Percentiles rank a stretch among this genome's conserved stretches.
These are phyloP conservation scores for Bathynomus jamesi DNA, from an alignment of 1,140 invertebrate species.

Conservation along the genomic window DNA sequence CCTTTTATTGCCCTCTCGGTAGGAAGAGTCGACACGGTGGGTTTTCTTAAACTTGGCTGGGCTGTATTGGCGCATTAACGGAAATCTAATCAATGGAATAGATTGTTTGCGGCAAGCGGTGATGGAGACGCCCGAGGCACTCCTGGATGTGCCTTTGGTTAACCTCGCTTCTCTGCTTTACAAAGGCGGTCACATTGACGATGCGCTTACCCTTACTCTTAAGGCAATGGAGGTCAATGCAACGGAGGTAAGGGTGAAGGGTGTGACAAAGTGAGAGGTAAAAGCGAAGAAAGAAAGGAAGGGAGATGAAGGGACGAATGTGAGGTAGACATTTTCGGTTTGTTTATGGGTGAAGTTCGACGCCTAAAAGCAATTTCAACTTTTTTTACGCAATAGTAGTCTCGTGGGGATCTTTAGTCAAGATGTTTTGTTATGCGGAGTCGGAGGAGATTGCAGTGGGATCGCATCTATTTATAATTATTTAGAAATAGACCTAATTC, in stretches of 20 bases:
- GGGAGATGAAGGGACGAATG: too few relatives aligned
- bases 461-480: too few relatives aligned
- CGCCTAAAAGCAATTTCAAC: too few relatives aligned
- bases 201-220: conserved; percentile 50
- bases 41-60: conserved; percentile 55
- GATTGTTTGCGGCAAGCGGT: conserved; percentile 55
- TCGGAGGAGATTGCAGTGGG: too few relatives aligned
- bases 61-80: conserved; percentile 59
- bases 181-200: conserved; percentile 56
- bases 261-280: too few relatives aligned
- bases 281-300: too few relatives aligned
- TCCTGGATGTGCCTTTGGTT: conserved; percentile 53
- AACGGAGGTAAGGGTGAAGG: conserved; percentile 50
- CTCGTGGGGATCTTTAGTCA: too few relatives aligned
- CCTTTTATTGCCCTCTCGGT: not conserved
- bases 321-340: too few relatives aligned
- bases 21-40: conserved; percentile 49
- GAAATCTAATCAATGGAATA: conserved; percentile 54
- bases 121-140: conserved; percentile 47
- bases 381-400: too few relatives aligned
- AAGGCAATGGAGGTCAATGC: conserved; percentile 53
- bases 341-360: too few relatives aligned
- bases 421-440: too few relatives aligned
- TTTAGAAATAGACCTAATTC: too few relatives aligned
- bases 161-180: conserved; percentile 56